A percentile compares a stretch with the other conserved stretches of the same genome.
Conservation (phyloP, 2,113 vertebrate species). For the Oncorhynchus tshawytscha region DNA sequence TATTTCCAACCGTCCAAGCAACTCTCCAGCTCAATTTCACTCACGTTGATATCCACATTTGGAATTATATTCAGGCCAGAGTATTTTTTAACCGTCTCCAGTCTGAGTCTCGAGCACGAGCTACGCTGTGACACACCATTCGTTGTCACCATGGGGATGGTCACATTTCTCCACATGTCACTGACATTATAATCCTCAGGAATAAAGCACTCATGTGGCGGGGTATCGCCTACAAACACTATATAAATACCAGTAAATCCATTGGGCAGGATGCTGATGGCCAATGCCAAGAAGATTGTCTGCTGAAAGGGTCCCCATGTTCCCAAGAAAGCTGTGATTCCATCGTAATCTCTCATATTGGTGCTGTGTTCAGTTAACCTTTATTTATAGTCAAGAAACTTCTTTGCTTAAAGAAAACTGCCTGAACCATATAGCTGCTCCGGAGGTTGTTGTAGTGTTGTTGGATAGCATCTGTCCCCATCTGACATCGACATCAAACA, state of each 20-base stretch:
- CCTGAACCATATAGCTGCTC: too few relatives aligned
- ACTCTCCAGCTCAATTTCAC: conserved; percentile 53
- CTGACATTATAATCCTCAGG: conserved; percentile 55
- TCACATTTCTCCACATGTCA: conserved; percentile 58
- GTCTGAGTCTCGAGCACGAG: conserved; percentile 59
- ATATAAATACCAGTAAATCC: conserved; percentile 62
- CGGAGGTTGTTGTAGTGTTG: too few relatives aligned
- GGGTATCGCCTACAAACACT: conserved; percentile 62
- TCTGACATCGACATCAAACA: too few relatives aligned
- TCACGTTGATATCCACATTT: conserved; percentile 60
- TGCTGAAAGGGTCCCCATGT: conserved; percentile 78
- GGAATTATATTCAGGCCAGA: conserved; percentile 43
- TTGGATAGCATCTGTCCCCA: too few relatives aligned
- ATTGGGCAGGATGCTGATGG: conserved; percentile 63
- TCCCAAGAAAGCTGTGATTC: conserved; percentile 68
- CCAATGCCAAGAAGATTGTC: conserved; percentile 58
- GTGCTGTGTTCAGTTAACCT: neutral
- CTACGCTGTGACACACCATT: conserved; percentile 45
- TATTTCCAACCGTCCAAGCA: conserved; percentile 72
- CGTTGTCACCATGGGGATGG: conserved; percentile 45
- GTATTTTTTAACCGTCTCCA: conserved; percentile 54
- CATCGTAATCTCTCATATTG: conserved; percentile 74
- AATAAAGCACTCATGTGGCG: conserved; percentile 60
- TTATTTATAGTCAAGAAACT: neutral
- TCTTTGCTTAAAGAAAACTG: neutral